Percentiles rank a stretch among this genome's conserved stretches.
Evolutionary conservation across 2,888 invertebrate species (phyloP).

Genomic region (Eilema caniola): DNA sequence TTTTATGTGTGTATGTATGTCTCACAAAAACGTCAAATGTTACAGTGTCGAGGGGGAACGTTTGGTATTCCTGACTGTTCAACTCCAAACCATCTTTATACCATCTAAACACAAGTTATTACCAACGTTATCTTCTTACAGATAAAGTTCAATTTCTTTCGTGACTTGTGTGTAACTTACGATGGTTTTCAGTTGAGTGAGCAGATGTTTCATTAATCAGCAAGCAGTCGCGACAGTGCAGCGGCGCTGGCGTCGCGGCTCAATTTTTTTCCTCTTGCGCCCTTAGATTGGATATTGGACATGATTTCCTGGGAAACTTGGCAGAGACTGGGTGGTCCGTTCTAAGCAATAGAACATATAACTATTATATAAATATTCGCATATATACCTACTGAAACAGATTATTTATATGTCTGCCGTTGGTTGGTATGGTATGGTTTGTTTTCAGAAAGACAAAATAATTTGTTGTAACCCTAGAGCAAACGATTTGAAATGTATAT

Average conservation of each 20-base stretch:
- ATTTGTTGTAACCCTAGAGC: too few relatives aligned
- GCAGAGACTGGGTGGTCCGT: conserved; percentile 79
- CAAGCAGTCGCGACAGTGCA: conserved; percentile 85
- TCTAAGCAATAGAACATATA: conserved; percentile 51
- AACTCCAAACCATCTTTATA: conserved; percentile 43
- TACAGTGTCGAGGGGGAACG: conserved; percentile 84
- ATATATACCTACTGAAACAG: not conserved
- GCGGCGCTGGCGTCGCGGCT: conserved; percentile 79
- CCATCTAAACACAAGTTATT: conserved; percentile 20
- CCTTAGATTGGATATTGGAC: conserved; percentile 85
- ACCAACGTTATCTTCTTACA: not conserved
- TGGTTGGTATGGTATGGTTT: not conserved
- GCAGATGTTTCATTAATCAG: conserved; percentile 85
- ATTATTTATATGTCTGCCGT: not conserved
- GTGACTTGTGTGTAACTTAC: conserved; percentile 38
- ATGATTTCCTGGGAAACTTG: conserved; percentile 83
- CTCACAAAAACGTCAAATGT: conserved; percentile 86
- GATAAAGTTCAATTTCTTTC: conserved; percentile 39
- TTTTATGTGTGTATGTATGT: conserved; percentile 79
- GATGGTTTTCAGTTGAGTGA: conserved; percentile 75
- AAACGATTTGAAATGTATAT: too few relatives aligned
- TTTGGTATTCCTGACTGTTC: conserved; percentile 79
- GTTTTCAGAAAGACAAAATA: too few relatives aligned
- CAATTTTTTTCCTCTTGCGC: conserved; percentile 84
- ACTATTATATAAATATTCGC: conserved; percentile 29